Conservation (phyloP, 2,797 vertebrate species). For the Platalea minor region DNA sequence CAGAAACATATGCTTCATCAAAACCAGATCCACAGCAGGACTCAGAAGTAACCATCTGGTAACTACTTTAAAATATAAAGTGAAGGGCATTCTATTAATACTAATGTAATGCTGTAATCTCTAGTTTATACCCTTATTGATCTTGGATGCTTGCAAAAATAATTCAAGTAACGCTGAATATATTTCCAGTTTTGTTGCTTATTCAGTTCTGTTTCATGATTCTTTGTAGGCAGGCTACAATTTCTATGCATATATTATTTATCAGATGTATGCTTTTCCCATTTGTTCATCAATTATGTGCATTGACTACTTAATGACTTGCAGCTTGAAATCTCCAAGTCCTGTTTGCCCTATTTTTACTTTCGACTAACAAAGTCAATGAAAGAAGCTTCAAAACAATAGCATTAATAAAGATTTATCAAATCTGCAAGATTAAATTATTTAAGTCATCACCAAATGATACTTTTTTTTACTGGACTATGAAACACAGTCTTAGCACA, state of each 20-base stretch:
- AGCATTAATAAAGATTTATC: not conserved
- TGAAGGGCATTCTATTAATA: not conserved
- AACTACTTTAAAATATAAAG: not conserved
- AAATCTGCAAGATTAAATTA: not conserved
- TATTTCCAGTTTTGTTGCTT: not conserved
- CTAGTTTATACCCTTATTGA: not conserved
- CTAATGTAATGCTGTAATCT: not conserved
- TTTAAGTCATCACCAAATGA: not conserved
- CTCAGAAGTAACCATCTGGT: not conserved
- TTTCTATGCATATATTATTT: not conserved
- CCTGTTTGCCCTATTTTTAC: not conserved
- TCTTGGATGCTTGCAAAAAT: not conserved
- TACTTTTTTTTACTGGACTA: not conserved
- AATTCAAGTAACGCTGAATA: not conserved
- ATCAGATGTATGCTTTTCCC: conserved; percentile 14
- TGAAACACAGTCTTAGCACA: not conserved
- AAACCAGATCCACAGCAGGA: not conserved
- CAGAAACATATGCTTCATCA: conserved; percentile 30
- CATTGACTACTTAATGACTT: conserved; percentile 17
- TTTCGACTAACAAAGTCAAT: not conserved
- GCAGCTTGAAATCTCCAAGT: not conserved
- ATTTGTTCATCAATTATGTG: not conserved
- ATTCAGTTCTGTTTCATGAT: not conserved
- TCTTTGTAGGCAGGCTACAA: not conserved
- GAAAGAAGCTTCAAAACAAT: not conserved